Conservation (phyloP, 2,113 vertebrate species). For the Antigone vipio region DNA sequence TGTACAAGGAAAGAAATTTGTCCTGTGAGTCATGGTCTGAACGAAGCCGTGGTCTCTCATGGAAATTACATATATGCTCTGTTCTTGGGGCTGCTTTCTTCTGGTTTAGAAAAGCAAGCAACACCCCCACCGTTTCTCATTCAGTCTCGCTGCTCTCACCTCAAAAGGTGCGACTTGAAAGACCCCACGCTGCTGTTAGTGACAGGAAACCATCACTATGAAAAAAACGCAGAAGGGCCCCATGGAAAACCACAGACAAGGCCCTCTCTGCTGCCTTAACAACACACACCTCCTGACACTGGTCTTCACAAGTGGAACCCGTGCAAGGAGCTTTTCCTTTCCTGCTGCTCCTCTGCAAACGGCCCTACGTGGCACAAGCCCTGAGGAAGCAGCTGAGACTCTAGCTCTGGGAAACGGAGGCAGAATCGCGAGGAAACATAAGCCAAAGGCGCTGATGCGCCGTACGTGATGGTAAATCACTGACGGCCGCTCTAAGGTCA, state of each 20-base stretch:
- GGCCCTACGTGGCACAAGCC: rapidly evolving
- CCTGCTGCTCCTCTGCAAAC: not conserved
- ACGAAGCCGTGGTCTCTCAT: not conserved
- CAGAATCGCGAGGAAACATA: not conserved
- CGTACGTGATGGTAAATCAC: not conserved
- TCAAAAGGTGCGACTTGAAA: not conserved
- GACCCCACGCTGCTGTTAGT: not conserved
- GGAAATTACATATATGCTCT: not conserved
- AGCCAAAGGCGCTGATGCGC: not conserved
- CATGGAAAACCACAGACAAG: not conserved
- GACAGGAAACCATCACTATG: not conserved
- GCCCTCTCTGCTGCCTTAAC: not conserved
- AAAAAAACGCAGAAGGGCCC: not conserved
- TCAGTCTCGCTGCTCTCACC: not conserved
- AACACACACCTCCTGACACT: not conserved
- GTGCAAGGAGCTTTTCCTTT: not conserved
- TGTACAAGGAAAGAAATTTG: rapidly evolving
- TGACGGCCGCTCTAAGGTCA: not conserved
- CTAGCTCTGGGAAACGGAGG: not conserved
- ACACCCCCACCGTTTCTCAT: not conserved
- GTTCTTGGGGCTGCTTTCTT: not conserved
- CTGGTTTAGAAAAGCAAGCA: not conserved
- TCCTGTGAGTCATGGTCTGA: not conserved
- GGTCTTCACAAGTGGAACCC: not conserved
- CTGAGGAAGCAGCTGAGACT: not conserved